Evolutionary conservation across 2,888 invertebrate genomes (phyloP).

Genomic region (Parasteatoda lunata): DNA sequence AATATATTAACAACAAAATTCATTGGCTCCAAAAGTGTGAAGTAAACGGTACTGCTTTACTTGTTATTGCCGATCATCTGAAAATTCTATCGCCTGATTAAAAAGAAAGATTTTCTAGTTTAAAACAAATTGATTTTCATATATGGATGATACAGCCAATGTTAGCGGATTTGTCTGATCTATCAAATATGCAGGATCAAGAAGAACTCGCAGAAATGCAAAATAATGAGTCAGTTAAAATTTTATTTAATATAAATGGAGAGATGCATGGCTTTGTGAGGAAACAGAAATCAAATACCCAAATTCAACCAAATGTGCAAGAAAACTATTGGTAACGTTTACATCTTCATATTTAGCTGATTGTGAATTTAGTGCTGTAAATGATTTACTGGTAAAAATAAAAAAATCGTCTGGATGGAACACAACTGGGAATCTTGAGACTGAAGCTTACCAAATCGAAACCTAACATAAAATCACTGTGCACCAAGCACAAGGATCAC

Average conservation of each 20-base stretch:
- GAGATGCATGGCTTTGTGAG: not conserved
- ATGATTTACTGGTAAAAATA: not conserved
- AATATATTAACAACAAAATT: too few relatives aligned
- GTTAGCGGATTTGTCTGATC: conserved; percentile 37
- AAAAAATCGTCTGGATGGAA: not conserved
- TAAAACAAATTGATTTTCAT: not conserved
- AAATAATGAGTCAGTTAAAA: conserved; percentile 24
- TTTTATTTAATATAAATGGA: not conserved
- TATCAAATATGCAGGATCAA: conserved; percentile 43
- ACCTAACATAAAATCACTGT: not conserved
- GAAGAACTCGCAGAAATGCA: conserved; percentile 40
- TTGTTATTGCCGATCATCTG: not conserved
- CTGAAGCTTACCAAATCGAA: not conserved
- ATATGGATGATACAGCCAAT: conserved; percentile 10
- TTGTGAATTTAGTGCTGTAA: not conserved
- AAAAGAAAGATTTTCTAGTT: not conserved
- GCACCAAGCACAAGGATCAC: not conserved
- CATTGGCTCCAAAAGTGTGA: too few relatives aligned
- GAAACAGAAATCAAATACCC: too few relatives aligned
- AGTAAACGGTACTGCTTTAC: not conserved
- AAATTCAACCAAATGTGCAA: not conserved
- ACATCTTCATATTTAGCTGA: not conserved
- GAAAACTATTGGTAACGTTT: not conserved
- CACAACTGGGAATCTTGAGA: not conserved
- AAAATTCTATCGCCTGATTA: not conserved